These are phyloP conservation scores for Adelphocoris suturalis DNA, from an alignment of 2,888 invertebrate genomes.

Conservation along the genomic window DNA sequence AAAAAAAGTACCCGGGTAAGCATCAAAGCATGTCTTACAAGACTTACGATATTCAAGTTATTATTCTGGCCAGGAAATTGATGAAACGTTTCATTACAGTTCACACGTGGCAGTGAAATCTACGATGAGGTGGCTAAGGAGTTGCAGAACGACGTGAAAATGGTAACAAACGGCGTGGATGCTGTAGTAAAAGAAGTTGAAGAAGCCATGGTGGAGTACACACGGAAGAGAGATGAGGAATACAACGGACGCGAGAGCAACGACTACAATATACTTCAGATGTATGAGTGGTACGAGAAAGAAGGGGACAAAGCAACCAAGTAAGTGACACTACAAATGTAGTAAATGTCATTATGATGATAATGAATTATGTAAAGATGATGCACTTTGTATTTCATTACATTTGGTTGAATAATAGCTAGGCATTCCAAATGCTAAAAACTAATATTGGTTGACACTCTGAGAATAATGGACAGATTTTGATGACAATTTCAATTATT, in stretches of 20 bases:
- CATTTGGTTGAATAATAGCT: too few relatives aligned
- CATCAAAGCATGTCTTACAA: too few relatives aligned
- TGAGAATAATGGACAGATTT: too few relatives aligned
- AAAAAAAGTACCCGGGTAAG: too few relatives aligned
- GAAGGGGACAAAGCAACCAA: conserved; percentile 39
- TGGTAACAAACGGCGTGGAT: not conserved
- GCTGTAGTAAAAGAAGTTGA: conserved; percentile 28
- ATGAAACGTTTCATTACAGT: not conserved
- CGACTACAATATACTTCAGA: conserved; percentile 48
- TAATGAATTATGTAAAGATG: not conserved
- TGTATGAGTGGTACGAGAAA: conserved; percentile 56
- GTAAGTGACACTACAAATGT: not conserved
- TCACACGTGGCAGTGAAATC: not conserved
- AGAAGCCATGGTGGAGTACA: conserved; percentile 26
- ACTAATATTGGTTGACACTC: too few relatives aligned
- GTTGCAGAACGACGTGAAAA: not conserved
- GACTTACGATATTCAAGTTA: not conserved
- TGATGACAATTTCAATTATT: too few relatives aligned
- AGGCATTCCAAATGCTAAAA: too few relatives aligned
- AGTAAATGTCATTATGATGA: not conserved
- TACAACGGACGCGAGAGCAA: not conserved
- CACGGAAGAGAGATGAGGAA: conserved; percentile 20
- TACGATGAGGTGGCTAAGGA: not conserved
- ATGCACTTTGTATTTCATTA: too few relatives aligned
- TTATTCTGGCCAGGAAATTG: not conserved